Evolutionary conservation across 2,888 invertebrate species (phyloP).

Genomic region (Drosophila atripex): DNA sequence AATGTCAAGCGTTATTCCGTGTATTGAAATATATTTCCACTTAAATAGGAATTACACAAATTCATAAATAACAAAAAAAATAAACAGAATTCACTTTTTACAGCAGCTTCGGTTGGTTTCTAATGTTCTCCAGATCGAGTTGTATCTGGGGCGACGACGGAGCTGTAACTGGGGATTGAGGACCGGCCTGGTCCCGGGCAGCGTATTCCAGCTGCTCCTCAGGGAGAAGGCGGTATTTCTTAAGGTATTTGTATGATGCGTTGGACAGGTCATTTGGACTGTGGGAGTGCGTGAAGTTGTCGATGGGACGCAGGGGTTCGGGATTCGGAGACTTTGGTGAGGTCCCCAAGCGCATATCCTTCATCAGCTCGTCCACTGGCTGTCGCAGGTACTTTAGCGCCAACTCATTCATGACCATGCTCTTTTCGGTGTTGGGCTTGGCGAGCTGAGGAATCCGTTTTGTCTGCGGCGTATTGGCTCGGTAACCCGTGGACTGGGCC

Average conservation of each 20-base stretch:
- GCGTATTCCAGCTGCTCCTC: slow-evolving; percentile 65
- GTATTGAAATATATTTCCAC: slow-evolving; percentile 47
- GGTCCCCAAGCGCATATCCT: slow-evolving; percentile 62
- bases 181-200: slow-evolving; percentile 4
- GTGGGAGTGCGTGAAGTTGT: slow-evolving; percentile 68
- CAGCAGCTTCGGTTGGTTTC: slow-evolving; percentile 80
- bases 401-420: slow-evolving; percentile 81
- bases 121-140: slow-evolving; percentile 79
- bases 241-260: slow-evolving; percentile 81
- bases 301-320: slow-evolving; percentile 63
- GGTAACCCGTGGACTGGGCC: slow-evolving; percentile 79
- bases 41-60: slow-evolving; percentile 26
- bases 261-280: slow-evolving; percentile 79
- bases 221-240: slow-evolving; percentile 80
- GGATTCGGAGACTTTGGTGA: slow-evolving; percentile 24
- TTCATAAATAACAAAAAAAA: slow-evolving; percentile 28
- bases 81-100: slow-evolving; percentile 32
- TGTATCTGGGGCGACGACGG: slow-evolving; percentile 36
- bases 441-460: slow-evolving; percentile 29
- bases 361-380: slow-evolving; percentile 74
- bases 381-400: slow-evolving; percentile 81
- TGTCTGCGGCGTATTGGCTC: slow-evolving; percentile 62
- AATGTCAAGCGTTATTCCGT: slow-evolving; percentile 41
- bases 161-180: slow-evolving; percentile 20
- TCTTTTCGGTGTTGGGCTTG: slow-evolving; percentile 79